phyloP scores from a whole-genome alignment of 2,888 invertebrate genomes.

The Torymus aiolomorphi region DNA sequence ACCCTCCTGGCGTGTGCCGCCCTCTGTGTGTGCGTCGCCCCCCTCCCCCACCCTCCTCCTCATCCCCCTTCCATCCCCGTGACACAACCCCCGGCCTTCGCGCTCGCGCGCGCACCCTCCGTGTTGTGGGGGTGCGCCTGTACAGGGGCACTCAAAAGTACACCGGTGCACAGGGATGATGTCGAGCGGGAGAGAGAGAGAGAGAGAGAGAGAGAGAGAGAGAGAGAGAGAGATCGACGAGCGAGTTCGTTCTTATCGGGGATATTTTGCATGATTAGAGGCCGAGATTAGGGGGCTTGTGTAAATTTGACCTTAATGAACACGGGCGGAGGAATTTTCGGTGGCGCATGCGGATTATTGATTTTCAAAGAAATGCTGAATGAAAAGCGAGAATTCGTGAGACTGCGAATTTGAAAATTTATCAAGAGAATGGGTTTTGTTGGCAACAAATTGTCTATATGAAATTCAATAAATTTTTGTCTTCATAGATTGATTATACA shows the following conservation, averaged over 20 bases:
- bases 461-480: too few relatives aligned
- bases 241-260: slow-evolving; percentile 5
- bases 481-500: too few relatives aligned
- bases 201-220: too few relatives aligned
- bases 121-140: slow-evolving; percentile 60
- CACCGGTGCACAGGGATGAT: not conserved
- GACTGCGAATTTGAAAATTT: too few relatives aligned
- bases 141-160: slow-evolving; percentile 54
- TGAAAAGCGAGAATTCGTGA: too few relatives aligned
- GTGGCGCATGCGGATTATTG: too few relatives aligned
- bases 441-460: too few relatives aligned
- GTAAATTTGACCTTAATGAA: not conserved
- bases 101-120: slow-evolving; percentile 57
- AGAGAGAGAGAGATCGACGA: too few relatives aligned
- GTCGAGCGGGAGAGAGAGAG: too few relatives aligned
- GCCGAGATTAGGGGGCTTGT: not conserved
- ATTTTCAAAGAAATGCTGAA: too few relatives aligned
- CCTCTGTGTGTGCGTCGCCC: slow-evolving; percentile 3
- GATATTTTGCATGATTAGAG: not conserved
- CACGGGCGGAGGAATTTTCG: too few relatives aligned
- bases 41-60: slow-evolving; percentile 19
- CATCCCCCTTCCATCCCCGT: slow-evolving; percentile 29
- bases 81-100: slow-evolving; percentile 67
- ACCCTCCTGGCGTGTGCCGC: not conserved
- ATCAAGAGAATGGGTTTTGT: too few relatives aligned